phyloP scores from a whole-genome alignment of 2,888 invertebrate species.

The Pelosia muscerda region DNA sequence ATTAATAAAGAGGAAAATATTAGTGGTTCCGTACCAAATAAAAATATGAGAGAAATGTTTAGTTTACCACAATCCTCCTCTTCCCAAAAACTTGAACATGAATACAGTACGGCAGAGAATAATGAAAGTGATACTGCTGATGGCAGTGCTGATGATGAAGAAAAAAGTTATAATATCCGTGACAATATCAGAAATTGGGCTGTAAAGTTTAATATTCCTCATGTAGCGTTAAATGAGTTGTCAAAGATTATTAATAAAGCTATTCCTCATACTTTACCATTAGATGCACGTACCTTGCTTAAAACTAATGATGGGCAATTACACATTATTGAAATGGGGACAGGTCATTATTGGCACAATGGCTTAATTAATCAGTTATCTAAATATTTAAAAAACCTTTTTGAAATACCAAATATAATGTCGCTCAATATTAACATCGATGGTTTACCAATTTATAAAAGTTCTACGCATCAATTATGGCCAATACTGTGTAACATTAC shows the following conservation, averaged over 20 bases:
- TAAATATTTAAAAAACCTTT: slow-evolving; percentile 15
- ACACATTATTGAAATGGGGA: slow-evolving; percentile 12
- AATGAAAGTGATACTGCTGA: not conserved
- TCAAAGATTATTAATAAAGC: slow-evolving; percentile 10
- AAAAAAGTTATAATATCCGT: slow-evolving; percentile 6
- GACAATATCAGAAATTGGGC: slow-evolving; percentile 17
- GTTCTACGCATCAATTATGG: slow-evolving; percentile 26
- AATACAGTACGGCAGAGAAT: not conserved
- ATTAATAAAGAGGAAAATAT: slow-evolving; percentile 1
- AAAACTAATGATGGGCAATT: slow-evolving; percentile 12
- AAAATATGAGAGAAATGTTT: not conserved
- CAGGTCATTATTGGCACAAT: slow-evolving; percentile 37
- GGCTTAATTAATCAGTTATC: slow-evolving; percentile 30
- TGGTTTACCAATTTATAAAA: slow-evolving; percentile 31
- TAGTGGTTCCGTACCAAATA: slow-evolving; percentile 13
- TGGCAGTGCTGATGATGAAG: not conserved
- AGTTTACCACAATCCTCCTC: not conserved
- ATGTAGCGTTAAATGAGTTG: slow-evolving; percentile 12
- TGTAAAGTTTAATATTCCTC: slow-evolving; percentile 12
- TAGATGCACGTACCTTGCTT: slow-evolving; percentile 14
- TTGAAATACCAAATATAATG: slow-evolving; percentile 13
- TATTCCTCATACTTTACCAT: slow-evolving; percentile 8
- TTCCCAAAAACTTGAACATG: not conserved
- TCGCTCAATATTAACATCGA: slow-evolving; percentile 19
- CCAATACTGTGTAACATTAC: slow-evolving; percentile 22